These are phyloP conservation scores for Fregata magnificens DNA, from an alignment of 2,113 vertebrate species.

Conservation along the genomic window DNA sequence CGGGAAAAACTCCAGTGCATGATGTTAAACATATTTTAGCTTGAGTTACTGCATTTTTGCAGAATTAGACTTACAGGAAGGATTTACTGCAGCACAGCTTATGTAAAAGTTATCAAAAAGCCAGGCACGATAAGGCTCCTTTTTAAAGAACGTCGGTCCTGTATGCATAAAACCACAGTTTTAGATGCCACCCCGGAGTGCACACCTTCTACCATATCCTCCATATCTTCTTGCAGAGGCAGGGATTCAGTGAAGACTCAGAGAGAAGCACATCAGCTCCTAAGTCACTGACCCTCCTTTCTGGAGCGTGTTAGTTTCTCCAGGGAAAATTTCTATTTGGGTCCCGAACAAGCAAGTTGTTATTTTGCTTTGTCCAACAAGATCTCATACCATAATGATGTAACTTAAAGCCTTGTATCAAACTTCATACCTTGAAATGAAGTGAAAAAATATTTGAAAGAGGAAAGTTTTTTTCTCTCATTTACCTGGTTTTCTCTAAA, in stretches of 20 bases:
- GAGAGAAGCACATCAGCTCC: not conserved
- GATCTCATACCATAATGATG: not conserved
- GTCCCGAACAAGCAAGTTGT: not conserved
- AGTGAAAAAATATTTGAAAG: not conserved
- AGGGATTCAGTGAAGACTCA: not conserved
- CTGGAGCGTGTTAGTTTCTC: not conserved
- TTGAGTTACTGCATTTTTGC: not conserved
- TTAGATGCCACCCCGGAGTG: not conserved
- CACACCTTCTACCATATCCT: not conserved
- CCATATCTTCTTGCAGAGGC: not conserved
- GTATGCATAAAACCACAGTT: not conserved
- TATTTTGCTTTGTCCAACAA: not conserved
- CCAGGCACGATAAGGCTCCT: rapidly evolving
- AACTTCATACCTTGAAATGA: not conserved
- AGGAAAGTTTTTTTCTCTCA: not conserved
- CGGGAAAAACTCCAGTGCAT: not conserved
- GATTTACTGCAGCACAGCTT: not conserved
- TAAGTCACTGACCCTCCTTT: not conserved
- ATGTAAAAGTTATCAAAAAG: not conserved
- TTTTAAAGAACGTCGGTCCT: not conserved
- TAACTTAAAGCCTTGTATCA: not conserved
- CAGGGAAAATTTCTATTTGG: not conserved
- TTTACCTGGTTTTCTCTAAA: not conserved
- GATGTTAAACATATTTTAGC: not conserved
- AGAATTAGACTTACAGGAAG: not conserved